These are phyloP conservation scores for Cetonia aurata DNA, from an alignment of 2,888 invertebrate genomes.

Conservation along the genomic window DNA sequence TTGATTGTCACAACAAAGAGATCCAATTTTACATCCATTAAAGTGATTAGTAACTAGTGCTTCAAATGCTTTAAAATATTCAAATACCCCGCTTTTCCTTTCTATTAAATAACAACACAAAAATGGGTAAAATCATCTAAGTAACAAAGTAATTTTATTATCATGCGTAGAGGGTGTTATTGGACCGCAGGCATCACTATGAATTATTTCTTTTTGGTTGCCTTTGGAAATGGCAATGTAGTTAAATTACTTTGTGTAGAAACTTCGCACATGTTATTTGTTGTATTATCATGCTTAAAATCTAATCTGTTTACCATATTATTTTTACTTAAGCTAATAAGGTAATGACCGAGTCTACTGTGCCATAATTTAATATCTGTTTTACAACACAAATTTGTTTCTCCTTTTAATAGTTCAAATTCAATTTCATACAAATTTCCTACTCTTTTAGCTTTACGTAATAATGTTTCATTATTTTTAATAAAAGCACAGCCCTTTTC, in stretches of 20 bases:
- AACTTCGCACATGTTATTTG: constrained; percentile 24
- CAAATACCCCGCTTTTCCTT: constrained; percentile 42
- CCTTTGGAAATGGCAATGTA: constrained; percentile 25
- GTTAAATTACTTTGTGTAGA: constrained; percentile 33
- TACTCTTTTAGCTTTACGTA: too few relatives aligned
- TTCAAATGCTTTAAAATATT: constrained; percentile 41
- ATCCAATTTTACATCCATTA: constrained; percentile 22
- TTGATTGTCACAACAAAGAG: constrained; percentile 44
- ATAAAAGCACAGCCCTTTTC: too few relatives aligned
- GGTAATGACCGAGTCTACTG: constrained; percentile 42
- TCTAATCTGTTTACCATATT: too few relatives aligned
- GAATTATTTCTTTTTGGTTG: constrained; percentile 28
- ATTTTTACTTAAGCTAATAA: constrained; percentile 26
- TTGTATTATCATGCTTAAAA: constrained; percentile 15
- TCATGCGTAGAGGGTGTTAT: constrained; percentile 36
- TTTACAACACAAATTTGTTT: too few relatives aligned
- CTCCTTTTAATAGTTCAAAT: not conserved
- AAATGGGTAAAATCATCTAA: constrained; percentile 47
- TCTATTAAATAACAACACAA: constrained; percentile 35
- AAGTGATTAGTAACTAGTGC: constrained; percentile 26
- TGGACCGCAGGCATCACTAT: constrained; percentile 45
- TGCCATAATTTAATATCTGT: constrained; percentile 38
- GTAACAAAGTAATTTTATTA: constrained; percentile 43
- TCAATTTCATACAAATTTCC: constrained; percentile 3
- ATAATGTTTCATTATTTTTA: too few relatives aligned